These are phyloP conservation scores for Crocuta crocuta DNA, from an alignment of 2,113 vertebrate genomes.

Conservation along the genomic window DNA sequence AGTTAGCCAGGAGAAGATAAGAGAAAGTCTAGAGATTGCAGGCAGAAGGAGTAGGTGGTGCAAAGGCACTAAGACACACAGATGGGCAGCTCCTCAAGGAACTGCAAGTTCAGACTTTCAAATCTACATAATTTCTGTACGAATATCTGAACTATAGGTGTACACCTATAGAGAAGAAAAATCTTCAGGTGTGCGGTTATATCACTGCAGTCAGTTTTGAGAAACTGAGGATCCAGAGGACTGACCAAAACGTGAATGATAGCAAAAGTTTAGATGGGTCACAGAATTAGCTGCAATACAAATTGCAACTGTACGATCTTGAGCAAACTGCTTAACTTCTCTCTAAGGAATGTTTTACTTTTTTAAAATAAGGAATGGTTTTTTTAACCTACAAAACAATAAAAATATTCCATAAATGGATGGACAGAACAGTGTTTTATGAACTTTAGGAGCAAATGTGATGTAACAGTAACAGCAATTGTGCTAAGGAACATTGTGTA, in stretches of 20 bases:
- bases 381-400: slow-evolving; percentile 2
- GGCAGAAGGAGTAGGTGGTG: neutral
- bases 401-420: neutral
- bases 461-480: neutral
- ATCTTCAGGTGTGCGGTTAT: fast-evolving
- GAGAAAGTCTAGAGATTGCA: neutral
- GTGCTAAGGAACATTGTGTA: no score
- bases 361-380: no score
- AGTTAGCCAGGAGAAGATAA: neutral
- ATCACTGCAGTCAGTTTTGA: neutral
- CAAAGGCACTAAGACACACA: neutral
- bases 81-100: neutral
- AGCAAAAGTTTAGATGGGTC: neutral
- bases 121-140: neutral
- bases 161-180: neutral
- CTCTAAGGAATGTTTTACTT: neutral
- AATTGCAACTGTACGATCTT: neutral
- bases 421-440: neutral
- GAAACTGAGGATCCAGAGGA: neutral
- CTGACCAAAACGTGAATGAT: neutral
- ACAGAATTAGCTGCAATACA: neutral
- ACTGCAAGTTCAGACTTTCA: neutral
- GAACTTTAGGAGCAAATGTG: neutral
- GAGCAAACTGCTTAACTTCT: neutral
- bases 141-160: neutral